Conservation (phyloP, 2,113 vertebrate genomes). For the Proteles cristata region DNA sequence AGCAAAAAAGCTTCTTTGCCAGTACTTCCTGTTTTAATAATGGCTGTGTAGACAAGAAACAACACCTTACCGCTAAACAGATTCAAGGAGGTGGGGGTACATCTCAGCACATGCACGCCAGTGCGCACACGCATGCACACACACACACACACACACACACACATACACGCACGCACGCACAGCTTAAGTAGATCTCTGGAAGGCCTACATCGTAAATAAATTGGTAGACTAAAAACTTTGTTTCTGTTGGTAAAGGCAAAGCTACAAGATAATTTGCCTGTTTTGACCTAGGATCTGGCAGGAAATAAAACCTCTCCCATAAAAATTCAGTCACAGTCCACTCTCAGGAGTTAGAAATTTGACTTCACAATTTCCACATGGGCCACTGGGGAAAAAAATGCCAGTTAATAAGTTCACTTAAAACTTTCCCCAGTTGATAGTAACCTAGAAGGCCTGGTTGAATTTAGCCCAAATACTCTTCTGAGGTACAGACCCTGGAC, state of each 20-base stretch:
- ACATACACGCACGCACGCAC: not conserved
- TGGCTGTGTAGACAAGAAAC: not conserved
- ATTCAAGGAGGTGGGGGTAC: not conserved
- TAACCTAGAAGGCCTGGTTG: not conserved
- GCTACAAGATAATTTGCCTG: not conserved
- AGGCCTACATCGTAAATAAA: not conserved
- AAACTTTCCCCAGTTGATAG: not conserved
- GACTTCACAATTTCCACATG: not conserved
- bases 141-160: not conserved
- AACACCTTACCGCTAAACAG: not conserved
- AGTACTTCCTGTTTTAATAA: not conserved
- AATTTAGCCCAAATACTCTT: not conserved
- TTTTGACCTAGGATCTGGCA: not conserved
- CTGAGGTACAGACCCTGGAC: not conserved
- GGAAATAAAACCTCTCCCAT: not conserved
- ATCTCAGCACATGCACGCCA: not conserved
- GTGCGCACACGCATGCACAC: accelerated
- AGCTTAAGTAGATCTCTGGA: not conserved
- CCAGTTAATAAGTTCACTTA: not conserved
- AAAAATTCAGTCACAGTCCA: not conserved
- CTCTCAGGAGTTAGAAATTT: not conserved
- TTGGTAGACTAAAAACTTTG: not conserved
- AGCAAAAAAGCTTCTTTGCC: not conserved
- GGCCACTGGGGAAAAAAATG: not conserved
- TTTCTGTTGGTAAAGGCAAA: not conserved